Conservation (phyloP, 2,888 invertebrate genomes). For the Drosophila bunnanda region DNA sequence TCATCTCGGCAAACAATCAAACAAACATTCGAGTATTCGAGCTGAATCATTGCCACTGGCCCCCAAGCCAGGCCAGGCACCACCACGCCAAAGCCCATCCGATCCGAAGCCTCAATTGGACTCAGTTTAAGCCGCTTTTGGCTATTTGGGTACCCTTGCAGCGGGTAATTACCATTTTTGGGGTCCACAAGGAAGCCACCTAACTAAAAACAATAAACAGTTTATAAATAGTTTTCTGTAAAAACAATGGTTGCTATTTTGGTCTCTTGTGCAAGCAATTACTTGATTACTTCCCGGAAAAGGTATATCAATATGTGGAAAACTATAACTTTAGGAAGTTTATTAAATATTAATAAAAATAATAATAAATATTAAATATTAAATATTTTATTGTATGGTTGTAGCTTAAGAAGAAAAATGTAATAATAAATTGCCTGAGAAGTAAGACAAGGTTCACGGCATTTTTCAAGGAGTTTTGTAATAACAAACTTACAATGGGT, state of each 20-base stretch:
- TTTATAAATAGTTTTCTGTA: conserved; percentile 9
- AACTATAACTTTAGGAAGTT: neutral
- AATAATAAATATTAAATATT: no score
- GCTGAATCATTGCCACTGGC: conserved; percentile 66
- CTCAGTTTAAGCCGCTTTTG: conserved; percentile 70
- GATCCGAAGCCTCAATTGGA: conserved; percentile 56
- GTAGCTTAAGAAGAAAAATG: no score
- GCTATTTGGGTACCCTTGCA: conserved; percentile 39
- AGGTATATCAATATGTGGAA: neutral
- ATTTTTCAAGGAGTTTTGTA: no score
- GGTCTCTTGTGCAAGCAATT: neutral
- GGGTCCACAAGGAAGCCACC: conserved; percentile 8
- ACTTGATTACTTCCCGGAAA: neutral
- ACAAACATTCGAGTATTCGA: conserved; percentile 52
- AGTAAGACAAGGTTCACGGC: no score
- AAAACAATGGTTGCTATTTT: conserved; percentile 1
- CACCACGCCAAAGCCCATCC: conserved; percentile 30
- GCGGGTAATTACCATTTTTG: conserved; percentile 1
- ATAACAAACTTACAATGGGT: neutral
- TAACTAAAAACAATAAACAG: conserved; percentile 4
- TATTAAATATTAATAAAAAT: neutral
- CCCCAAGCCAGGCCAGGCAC: conserved; percentile 36
- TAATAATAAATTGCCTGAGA: no score
- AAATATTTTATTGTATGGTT: no score
- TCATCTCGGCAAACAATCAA: conserved; percentile 64